Percentiles rank a stretch among this genome's conserved stretches.
Conservation (phyloP, 2,888 invertebrate genomes). For the Merodon equestris region DNA sequence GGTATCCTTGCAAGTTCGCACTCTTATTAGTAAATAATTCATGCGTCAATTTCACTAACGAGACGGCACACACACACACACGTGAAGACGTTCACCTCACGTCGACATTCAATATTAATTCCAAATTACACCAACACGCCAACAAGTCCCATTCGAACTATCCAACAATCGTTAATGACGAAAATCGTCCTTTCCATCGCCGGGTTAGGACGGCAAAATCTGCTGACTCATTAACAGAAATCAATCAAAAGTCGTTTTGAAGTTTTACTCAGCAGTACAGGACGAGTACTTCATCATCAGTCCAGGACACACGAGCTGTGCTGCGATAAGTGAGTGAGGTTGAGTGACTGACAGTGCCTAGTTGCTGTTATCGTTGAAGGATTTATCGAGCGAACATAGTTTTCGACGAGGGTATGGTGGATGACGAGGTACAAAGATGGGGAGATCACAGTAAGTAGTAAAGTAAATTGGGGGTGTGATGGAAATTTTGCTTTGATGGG, state of each 20-base stretch:
- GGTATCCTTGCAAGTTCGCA: constrained; percentile 34
- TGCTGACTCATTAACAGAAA: constrained; percentile 67
- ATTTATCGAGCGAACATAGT: constrained; percentile 59
- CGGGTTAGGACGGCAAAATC: constrained; percentile 40
- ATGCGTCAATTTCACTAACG: constrained; percentile 68
- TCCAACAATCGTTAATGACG: background rate
- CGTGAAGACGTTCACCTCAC: no score
- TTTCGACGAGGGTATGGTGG: no score
- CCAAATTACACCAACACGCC: background rate
- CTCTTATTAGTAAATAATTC: constrained; percentile 64
- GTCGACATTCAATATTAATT: no score
- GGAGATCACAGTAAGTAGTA: no score
- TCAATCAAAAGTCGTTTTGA: constrained; percentile 66
- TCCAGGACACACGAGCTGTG: constrained; percentile 17
- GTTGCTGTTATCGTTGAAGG: constrained; percentile 50
- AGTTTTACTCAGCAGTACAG: constrained; percentile 38
- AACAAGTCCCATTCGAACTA: background rate
- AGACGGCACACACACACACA: constrained; percentile 20
- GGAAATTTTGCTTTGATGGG: no score
- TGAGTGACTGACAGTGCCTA: constrained; percentile 54
- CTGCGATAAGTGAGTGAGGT: constrained; percentile 54
- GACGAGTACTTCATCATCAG: constrained; percentile 33
- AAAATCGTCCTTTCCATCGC: background rate
- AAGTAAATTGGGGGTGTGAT: no score
- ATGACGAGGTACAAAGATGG: no score